phyloP scores from a whole-genome alignment of 2,797 vertebrate genomes.

The Notamacropus eugenii region DNA sequence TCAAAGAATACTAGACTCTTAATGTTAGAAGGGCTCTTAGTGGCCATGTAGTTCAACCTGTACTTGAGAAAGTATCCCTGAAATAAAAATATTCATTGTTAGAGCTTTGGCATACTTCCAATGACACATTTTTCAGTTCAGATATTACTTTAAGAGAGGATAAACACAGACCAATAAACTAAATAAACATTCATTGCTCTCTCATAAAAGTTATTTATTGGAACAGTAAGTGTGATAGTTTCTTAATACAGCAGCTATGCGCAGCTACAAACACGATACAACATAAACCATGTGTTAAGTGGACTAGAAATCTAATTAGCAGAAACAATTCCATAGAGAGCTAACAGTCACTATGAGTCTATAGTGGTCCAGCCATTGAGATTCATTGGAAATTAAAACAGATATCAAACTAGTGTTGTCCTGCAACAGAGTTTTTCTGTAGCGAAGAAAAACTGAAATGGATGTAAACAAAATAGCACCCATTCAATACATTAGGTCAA shows the following conservation, averaged over 20 bases:
- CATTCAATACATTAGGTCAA: constrained; percentile 86
- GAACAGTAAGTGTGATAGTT: constrained; percentile 88
- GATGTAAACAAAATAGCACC: constrained; percentile 84
- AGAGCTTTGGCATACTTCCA: background rate
- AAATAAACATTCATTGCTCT: constrained; percentile 64
- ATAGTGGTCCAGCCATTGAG: constrained; percentile 84
- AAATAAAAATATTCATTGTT: background rate
- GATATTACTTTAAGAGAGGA: constrained; percentile 1
- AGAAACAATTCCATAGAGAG: constrained; percentile 82
- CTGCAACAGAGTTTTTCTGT: constrained; percentile 87
- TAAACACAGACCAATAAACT: constrained; percentile 5
- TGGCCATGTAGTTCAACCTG: background rate
- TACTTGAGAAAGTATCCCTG: background rate
- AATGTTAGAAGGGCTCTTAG: background rate
- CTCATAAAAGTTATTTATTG: constrained; percentile 91
- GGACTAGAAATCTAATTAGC: constrained; percentile 86
- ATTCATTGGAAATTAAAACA: constrained; percentile 79
- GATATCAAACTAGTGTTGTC: constrained; percentile 84
- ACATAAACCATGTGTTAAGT: constrained; percentile 80
- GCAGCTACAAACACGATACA: constrained; percentile 83
- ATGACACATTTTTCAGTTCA: background rate
- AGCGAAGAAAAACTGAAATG: constrained; percentile 78
- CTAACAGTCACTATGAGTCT: constrained; percentile 77
- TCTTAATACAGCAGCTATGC: constrained; percentile 81
- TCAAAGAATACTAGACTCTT: background rate